These are phyloP conservation scores for Loris lydekkerianus DNA, from an alignment of 2,797 vertebrate species.

Conservation along the genomic window DNA sequence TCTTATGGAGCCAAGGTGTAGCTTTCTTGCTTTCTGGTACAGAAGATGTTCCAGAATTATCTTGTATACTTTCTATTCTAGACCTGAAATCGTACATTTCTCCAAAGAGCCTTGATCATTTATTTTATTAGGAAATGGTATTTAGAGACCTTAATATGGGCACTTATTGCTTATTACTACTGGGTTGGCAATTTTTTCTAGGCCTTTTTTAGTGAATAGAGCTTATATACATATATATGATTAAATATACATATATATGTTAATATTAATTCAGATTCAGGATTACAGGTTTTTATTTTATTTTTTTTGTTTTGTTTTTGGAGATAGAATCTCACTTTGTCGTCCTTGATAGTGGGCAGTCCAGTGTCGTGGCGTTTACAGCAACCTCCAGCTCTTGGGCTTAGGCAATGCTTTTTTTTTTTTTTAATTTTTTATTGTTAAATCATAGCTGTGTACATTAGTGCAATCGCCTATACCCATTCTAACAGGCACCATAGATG, in stretches of 20 bases:
- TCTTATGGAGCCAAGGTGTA: not conserved
- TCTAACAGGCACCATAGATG: too few relatives aligned
- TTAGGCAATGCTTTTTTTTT: too few relatives aligned
- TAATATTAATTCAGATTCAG: constrained; percentile 1
- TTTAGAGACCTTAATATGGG: not conserved
- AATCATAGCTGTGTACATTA: too few relatives aligned
- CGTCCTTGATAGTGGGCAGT: too few relatives aligned
- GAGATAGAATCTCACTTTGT: too few relatives aligned
- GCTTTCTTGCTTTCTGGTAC: not conserved
- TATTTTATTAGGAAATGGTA: not conserved
- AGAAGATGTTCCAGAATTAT: not conserved
- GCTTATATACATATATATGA: not conserved
- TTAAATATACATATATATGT: not conserved
- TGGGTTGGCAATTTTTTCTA: not conserved
- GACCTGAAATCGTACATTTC: not conserved
- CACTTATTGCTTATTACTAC: not conserved
- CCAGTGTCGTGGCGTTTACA: too few relatives aligned
- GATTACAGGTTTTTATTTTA: not conserved
- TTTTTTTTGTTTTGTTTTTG: not conserved
- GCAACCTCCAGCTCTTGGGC: too few relatives aligned
- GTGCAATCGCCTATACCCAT: too few relatives aligned
- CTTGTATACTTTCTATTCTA: not conserved
- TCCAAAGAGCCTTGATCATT: not conserved
- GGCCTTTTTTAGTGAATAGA: not conserved
- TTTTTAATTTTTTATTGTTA: too few relatives aligned